Conservation (phyloP, 2,888 invertebrate species). For the Polyommatus iphigenia region DNA sequence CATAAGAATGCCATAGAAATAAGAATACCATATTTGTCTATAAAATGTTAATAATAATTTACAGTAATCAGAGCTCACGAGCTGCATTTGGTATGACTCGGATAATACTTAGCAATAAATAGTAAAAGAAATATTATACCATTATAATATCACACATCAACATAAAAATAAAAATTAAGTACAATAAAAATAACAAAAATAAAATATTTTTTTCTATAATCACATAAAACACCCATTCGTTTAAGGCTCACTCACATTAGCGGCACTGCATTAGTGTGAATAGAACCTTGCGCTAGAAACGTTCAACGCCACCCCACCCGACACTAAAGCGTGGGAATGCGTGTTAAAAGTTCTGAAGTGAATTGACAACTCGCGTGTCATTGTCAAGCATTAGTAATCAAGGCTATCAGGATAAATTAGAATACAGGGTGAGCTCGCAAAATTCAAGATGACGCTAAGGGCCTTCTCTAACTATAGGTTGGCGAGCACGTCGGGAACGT, state of each 20-base stretch:
- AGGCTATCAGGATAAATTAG: not conserved
- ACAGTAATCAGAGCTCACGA: not conserved
- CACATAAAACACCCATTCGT: conserved; percentile 14
- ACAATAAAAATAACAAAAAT: conserved; percentile 28
- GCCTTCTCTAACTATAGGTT: too few relatives aligned
- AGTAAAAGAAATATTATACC: not conserved
- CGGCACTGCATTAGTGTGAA: not conserved
- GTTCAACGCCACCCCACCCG: not conserved
- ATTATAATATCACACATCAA: conserved; percentile 20
- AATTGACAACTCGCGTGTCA: conserved; percentile 4
- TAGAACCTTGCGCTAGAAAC: not conserved
- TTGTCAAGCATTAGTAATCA: not conserved
- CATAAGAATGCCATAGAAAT: not conserved
- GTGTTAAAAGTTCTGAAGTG: conserved; percentile 13
- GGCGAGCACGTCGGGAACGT: too few relatives aligned
- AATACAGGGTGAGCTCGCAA: not conserved
- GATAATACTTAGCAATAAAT: not conserved
- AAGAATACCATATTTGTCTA: not conserved
- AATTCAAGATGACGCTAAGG: too few relatives aligned
- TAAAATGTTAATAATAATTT: not conserved
- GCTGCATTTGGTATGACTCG: not conserved
- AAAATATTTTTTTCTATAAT: conserved; percentile 27
- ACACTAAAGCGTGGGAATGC: not conserved
- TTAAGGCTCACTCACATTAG: not conserved
- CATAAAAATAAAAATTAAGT: conserved; percentile 18